A percentile compares a stretch with the other conserved stretches of the same genome.
Evolutionary conservation across 2,888 invertebrate species (phyloP).

Genomic region (Hydrotaea cyrtoneurina): DNA sequence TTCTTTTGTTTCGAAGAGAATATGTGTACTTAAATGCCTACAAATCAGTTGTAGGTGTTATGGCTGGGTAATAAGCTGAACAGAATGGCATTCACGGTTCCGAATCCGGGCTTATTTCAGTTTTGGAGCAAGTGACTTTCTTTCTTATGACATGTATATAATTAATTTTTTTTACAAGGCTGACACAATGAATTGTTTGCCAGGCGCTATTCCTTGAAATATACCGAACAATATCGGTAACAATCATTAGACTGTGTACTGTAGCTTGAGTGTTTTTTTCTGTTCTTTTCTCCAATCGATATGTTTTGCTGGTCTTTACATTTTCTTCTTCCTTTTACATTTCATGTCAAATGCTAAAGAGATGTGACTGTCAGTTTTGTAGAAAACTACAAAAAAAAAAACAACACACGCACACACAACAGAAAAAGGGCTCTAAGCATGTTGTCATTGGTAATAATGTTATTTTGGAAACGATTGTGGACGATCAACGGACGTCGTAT

Average conservation of each 20-base stretch:
- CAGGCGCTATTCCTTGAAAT: no score
- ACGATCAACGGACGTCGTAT: conserved; percentile 1
- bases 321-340: neutral
- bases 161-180: no score
- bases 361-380: conserved; percentile 59
- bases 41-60: no score
- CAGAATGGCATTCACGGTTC: no score
- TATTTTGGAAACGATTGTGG: conserved; percentile 19
- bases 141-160: no score
- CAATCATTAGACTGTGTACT: neutral
- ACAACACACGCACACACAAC: neutral
- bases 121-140: no score
- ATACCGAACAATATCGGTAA: no score
- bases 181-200: no score
- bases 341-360: conserved; percentile 44
- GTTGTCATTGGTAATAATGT: conserved; percentile 33
- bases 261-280: conserved; percentile 58
- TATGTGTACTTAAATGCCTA: no score
- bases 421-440: conserved; percentile 38
- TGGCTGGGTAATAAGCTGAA: no score
- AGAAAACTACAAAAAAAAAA: conserved; percentile 31
- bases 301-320: conserved; percentile 11
- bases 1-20: no score
- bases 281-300: conserved; percentile 44
- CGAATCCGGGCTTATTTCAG: no score